Base-by-base conservation (phyloP, 2,888 invertebrate genomes). In the Helicoverpa assulta region DNA sequence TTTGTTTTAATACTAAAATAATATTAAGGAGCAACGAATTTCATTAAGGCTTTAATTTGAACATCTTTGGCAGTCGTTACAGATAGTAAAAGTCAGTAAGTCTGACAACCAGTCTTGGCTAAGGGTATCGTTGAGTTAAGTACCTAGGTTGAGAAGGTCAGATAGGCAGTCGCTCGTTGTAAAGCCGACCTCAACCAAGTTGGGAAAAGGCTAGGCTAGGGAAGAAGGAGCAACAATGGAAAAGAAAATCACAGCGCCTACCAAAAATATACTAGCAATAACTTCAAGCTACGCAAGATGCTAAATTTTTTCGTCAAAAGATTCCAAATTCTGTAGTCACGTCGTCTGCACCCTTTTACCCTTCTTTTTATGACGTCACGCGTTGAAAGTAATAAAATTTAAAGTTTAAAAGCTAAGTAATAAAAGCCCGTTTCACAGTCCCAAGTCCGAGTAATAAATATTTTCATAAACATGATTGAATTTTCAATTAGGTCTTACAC, bases 311-410 rank as follows among this genome's bases (percentile, higher is more conserved):
- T 72, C 76, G 37, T 66, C 71, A 72, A 82, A 82, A 79, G 72
- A 70, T 74, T 79, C 76, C 62, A 26, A 26, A 26, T 26, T 26
- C 26, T 26, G 58, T 67, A 72, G 82, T 78, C 83, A 78, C 80
- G 84, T 75, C 63, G 57, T 65, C 56, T 70, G 47, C 54, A 78
- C 70, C 80, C 59, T 73, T 81, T 58, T 58, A 26, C 66, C 68
- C 67, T 63, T 67, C 64, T 83, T 84, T 83, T 84, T 70, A 83
- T 67, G 73, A 68, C 61, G 66, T 55, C 59, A 70, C 70, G 74
- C 80, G 65, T 78, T 76, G 73, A 71, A 75, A 58, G 80, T 73
- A 73, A 73, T 83, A 73, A 81, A 81, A 79, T 76, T 78, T 83
- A 57, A 71, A 84, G 69, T 66, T 47, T 47, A 16, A 10, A 47